Base-by-base conservation (phyloP, 2,888 invertebrate genomes). In the Drosophila recens region DNA sequence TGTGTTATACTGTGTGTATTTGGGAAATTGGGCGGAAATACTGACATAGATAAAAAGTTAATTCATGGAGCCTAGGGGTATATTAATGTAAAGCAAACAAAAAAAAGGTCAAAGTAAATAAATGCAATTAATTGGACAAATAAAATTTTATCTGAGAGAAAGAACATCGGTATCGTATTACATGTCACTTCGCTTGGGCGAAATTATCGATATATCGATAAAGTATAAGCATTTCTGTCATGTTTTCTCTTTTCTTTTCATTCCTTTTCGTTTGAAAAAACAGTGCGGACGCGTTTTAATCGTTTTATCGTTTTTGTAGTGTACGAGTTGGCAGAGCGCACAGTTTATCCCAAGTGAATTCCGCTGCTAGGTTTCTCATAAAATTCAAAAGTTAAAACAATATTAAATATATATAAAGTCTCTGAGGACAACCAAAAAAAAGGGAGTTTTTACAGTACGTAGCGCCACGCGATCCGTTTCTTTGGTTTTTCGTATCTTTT, bases 321-420 rank as follows among this genome's bases (percentile, higher is more conserved):
- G 62, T 72, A 53, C 64, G 53, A 78, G 73, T 62, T 77, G 64
- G 75, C 77, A 79, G 69, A 72, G 78, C 75, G 69, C 80, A 71
- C 59, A 72, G 76, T 78, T 79, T 23, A 57, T 42, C 43, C 45
- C 48, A 45, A 70, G 71, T 62, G 71, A 67, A 63, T 59, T 54
- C 40, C 58, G 36, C 33, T 42, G 34, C 40, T 58, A 48, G 45
- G 23, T 23, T 45, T 36, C 34, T 36, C 36, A 40, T 58, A 42
- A 77, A 66, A 79, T 61, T 70, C 10, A 9, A 53, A 9, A 70
- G 78, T 75, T 49, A 11, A 51, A n/a, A 51, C 49, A 20, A 27
- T 33, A 61, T 8, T 9, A 15, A 53, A 9, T 27, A 53, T 11
- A 52, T 23, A 53, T n/a, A 59, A 40, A 42, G 34, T n/a, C 40